phyloP scores from a whole-genome alignment of 2,797 vertebrate species.

The Spizella passerina region DNA sequence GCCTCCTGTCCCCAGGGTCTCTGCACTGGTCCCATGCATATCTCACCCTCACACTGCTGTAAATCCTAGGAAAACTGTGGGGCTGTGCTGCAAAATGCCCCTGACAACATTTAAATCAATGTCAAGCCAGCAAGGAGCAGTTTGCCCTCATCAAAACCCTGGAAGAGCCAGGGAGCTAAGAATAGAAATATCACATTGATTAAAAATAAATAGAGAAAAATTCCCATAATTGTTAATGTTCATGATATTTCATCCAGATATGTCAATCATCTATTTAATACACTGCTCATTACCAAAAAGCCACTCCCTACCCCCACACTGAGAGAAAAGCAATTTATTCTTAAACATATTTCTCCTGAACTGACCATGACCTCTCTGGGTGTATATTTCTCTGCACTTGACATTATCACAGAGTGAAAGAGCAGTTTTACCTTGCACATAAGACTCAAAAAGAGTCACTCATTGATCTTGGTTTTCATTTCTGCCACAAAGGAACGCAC shows the following conservation, averaged over 20 bases:
- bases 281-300: neutral
- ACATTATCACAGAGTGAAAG: slow-evolving; percentile 66
- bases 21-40: neutral
- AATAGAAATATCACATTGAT: neutral
- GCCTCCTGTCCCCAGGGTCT: neutral
- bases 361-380: slow-evolving; percentile 62
- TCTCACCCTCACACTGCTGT: fast-evolving
- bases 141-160: neutral
- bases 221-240: neutral
- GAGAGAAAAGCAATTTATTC: slow-evolving; percentile 25
- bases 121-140: neutral
- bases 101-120: slow-evolving; percentile 39
- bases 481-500: slow-evolving; percentile 46
- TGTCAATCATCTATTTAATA: neutral
- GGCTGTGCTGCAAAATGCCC: neutral
- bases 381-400: slow-evolving; percentile 65
- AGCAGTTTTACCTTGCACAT: slow-evolving; percentile 66
- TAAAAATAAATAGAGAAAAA: neutral
- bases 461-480: slow-evolving; percentile 69
- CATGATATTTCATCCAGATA: neutral
- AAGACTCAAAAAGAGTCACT: slow-evolving; percentile 51
- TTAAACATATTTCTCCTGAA: slow-evolving; percentile 60
- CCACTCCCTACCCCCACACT: neutral
- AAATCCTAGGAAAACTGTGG: neutral
- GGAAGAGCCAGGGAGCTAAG: neutral